These are phyloP conservation scores for Chloropsis cyanopogon DNA, from an alignment of 2,113 vertebrate species.

Conservation along the genomic window DNA sequence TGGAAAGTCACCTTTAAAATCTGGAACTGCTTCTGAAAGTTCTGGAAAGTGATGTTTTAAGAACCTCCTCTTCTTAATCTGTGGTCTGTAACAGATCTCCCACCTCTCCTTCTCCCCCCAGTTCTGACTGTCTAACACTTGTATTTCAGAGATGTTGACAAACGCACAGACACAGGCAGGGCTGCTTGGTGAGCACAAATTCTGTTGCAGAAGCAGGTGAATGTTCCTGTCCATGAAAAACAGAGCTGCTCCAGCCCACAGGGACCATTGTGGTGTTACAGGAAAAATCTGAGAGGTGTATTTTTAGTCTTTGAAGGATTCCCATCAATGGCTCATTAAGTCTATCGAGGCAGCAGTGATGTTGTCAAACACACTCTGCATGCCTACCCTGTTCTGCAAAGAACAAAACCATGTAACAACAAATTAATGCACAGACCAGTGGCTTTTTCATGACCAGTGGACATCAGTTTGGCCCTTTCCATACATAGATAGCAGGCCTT, in stretches of 20 bases:
- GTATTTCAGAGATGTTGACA: background rate
- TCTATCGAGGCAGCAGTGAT: background rate
- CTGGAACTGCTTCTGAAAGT: background rate
- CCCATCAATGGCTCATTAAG: background rate
- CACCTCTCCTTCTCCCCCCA: background rate
- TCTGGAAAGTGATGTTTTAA: background rate
- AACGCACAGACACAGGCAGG: background rate
- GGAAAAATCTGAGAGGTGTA: background rate
- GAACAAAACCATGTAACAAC: background rate
- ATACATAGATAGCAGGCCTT: accelerated
- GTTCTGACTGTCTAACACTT: background rate
- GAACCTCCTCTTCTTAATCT: background rate
- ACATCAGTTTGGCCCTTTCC: background rate
- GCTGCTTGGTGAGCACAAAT: background rate
- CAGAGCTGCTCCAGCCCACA: background rate
- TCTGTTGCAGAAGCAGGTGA: background rate
- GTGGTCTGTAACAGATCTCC: background rate
- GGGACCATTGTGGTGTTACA: background rate
- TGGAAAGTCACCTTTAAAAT: background rate
- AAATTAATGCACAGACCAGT: background rate
- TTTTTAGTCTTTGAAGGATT: background rate
- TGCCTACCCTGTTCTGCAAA: background rate
- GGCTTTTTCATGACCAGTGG: background rate
- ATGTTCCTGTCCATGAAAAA: background rate
- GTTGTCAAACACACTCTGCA: background rate